A percentile compares a stretch with the other conserved stretches of the same genome.
Evolutionary conservation across 2,888 invertebrate genomes (phyloP).

Genomic region (Hyles lineata): DNA sequence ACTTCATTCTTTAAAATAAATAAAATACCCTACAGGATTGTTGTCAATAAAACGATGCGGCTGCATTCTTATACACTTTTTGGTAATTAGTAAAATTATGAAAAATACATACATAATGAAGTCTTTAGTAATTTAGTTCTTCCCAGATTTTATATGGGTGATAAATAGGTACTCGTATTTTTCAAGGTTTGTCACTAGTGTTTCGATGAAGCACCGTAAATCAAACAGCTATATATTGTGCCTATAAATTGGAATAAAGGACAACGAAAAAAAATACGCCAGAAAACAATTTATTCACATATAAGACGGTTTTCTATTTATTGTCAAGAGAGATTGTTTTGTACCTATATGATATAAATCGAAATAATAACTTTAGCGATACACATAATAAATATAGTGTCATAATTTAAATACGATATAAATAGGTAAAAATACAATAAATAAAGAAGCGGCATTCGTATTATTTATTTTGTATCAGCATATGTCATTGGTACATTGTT

Average conservation of each 20-base stretch:
- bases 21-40: too few species aligned
- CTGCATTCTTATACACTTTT: too few species aligned
- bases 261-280: constrained; percentile 25
- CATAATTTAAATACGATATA: constrained; percentile 25
- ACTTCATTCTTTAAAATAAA: too few species aligned
- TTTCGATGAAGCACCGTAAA: not conserved
- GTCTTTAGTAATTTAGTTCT: not conserved
- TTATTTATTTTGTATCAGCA: constrained; percentile 82
- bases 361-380: constrained; percentile 22
- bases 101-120: not conserved
- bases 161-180: not conserved
- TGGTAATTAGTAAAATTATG: too few species aligned
- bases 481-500: constrained; percentile 84
- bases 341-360: constrained; percentile 25
- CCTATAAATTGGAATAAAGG: constrained; percentile 17
- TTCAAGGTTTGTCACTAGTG: not conserved
- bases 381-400: constrained; percentile 10
- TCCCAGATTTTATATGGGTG: not conserved
- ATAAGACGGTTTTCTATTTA: constrained; percentile 27
- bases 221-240: not conserved
- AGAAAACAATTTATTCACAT: constrained; percentile 27
- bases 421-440: constrained; percentile 65
- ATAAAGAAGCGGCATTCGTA: constrained; percentile 85
- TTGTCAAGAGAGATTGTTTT: constrained; percentile 26
- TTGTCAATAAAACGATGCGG: too few species aligned